Evolutionary conservation across 1,140 invertebrate genomes (phyloP).

Genomic region (Trissolcus basalis): DNA sequence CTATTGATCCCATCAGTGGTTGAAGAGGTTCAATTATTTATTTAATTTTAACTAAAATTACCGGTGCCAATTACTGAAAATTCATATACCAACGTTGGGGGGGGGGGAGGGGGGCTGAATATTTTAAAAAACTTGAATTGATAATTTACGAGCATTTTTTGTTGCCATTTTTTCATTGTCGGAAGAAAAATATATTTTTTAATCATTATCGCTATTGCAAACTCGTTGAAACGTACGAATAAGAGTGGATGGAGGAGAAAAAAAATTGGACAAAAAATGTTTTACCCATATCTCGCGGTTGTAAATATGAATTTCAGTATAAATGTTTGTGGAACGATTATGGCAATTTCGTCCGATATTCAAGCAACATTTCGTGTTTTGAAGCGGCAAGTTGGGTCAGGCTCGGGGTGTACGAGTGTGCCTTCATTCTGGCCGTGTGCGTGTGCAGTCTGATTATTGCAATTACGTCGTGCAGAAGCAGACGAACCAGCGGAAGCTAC

Average conservation of each 20-base stretch:
- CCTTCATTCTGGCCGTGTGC: constrained; percentile 40
- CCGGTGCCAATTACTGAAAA: too few species aligned
- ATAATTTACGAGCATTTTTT: too few species aligned
- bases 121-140: too few species aligned
- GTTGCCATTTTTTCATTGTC: too few species aligned
- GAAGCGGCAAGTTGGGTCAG: constrained; percentile 45
- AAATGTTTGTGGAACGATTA: constrained; percentile 46
- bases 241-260: neutral
- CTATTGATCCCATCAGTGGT: too few species aligned
- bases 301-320: constrained; percentile 29
- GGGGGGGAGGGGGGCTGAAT: too few species aligned
- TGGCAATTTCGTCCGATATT: constrained; percentile 46
- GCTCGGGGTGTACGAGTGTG: constrained; percentile 27
- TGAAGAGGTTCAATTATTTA: too few species aligned
- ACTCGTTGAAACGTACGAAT: neutral
- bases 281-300: neutral
- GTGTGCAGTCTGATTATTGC: constrained; percentile 56
- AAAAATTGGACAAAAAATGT: constrained; percentile 1
- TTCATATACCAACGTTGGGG: too few species aligned
- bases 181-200: too few species aligned
- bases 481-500: constrained; percentile 54
- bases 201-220: neutral
- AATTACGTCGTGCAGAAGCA: constrained; percentile 51
- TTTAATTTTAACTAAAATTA: too few species aligned
- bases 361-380: constrained; percentile 49